Conservation (phyloP, 2,113 vertebrate genomes). For the Cercocebus atys region DNA sequence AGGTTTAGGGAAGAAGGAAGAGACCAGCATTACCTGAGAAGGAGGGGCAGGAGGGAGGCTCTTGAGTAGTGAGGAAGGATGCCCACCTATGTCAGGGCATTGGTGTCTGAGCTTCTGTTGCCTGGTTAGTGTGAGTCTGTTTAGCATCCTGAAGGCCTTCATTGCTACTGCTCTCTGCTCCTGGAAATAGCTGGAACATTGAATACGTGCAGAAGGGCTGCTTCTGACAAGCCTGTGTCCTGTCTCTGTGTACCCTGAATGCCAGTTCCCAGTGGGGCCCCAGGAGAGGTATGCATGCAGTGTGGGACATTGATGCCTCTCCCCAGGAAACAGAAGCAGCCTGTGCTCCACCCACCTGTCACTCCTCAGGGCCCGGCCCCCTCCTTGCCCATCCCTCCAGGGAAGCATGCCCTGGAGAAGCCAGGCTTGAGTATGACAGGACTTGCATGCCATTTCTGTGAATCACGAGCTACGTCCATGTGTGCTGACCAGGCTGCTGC, state of each 20-base stretch:
- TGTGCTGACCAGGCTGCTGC: constrained; percentile 80
- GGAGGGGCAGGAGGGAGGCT: background rate
- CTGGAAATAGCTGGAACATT: background rate
- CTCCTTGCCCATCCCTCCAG: background rate
- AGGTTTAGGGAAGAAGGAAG: background rate
- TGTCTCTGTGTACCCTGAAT: background rate
- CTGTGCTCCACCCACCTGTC: background rate
- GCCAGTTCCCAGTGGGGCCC: background rate
- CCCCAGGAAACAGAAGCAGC: background rate
- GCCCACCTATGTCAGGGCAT: background rate
- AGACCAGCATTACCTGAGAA: background rate
- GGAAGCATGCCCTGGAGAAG: background rate
- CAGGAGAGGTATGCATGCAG: background rate
- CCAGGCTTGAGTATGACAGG: background rate
- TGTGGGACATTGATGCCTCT: background rate
- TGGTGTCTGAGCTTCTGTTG: background rate
- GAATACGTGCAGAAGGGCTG: background rate
- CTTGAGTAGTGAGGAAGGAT: background rate
- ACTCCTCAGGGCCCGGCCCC: background rate
- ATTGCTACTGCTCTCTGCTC: background rate
- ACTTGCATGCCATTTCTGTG: constrained; percentile 11
- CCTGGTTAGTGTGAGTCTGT: background rate
- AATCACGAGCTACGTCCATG: background rate
- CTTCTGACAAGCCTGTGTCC: background rate
- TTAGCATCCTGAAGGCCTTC: background rate